Evolutionary conservation across 2,888 invertebrate genomes (phyloP).

Genomic region (Diarsia rubi): DNA sequence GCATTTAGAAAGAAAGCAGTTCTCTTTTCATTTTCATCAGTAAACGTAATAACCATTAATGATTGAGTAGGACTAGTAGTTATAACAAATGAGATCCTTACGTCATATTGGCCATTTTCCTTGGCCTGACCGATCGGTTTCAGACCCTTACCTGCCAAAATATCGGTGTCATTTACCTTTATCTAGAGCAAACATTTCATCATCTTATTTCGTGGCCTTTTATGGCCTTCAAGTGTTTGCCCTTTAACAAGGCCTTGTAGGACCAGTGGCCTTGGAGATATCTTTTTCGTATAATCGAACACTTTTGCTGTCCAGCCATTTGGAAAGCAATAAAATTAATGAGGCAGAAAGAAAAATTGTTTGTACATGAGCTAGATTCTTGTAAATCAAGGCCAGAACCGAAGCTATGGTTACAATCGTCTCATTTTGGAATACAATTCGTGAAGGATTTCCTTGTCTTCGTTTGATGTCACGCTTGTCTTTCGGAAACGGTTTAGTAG

Average conservation of each 20-base stretch:
- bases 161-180: constrained; percentile 33
- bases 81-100: not conserved
- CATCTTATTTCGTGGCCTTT: constrained; percentile 24
- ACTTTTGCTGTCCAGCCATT: constrained; percentile 33
- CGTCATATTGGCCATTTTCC: not conserved
- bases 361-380: constrained; percentile 26
- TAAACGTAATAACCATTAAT: not conserved
- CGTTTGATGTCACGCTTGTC: not conserved
- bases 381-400: constrained; percentile 4
- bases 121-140: not conserved
- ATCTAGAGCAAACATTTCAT: constrained; percentile 33
- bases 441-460: not conserved
- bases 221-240: constrained; percentile 6
- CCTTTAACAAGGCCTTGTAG: constrained; percentile 9
- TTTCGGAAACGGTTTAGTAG: not conserved
- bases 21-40: not conserved
- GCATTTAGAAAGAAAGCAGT: not conserved
- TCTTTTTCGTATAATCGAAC: constrained; percentile 30
- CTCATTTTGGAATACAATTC: not conserved
- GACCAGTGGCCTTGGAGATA: constrained; percentile 23
- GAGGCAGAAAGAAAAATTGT: constrained; percentile 45
- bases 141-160: constrained; percentile 18
- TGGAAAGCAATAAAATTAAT: constrained; percentile 60
- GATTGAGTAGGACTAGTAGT: not conserved
- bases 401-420: constrained; percentile 1